Evolutionary conservation across 2,797 vertebrate genomes (phyloP).

Genomic region (Heteromormyrus szaboi): DNA sequence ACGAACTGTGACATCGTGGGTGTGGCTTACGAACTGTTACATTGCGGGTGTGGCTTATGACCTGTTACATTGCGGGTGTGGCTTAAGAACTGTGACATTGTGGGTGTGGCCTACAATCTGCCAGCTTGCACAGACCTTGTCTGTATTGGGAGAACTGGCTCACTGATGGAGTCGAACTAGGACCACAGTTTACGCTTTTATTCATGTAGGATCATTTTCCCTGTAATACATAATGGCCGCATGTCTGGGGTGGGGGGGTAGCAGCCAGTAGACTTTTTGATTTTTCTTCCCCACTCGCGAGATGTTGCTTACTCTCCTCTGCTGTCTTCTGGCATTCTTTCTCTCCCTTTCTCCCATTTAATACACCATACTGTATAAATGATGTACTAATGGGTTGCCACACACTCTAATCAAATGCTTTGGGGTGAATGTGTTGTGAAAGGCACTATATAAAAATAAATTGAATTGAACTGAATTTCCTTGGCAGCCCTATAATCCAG

Average conservation of each 20-base stretch:
- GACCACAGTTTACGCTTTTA: too few species aligned
- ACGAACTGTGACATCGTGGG: too few species aligned
- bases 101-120: neutral
- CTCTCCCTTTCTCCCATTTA: neutral
- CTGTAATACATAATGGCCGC: too few species aligned
- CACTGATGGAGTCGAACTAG: neutral
- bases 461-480: neutral
- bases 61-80: too few species aligned
- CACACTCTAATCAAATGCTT: neutral
- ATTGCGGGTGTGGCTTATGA: too few species aligned
- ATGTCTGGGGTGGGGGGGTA: too few species aligned
- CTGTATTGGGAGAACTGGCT: neutral
- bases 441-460: neutral
- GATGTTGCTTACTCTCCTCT: neutral
- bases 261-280: too few species aligned
- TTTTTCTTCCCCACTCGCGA: neutral
- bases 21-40: too few species aligned
- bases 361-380: neutral
- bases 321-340: neutral
- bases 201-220: too few species aligned
- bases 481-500: neutral
- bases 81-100: too few species aligned
- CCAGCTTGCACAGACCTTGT: neutral
- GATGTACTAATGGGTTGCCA: neutral
- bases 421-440: neutral